Evolutionary conservation across 2,888 invertebrate species (phyloP).

Genomic region (Tuberolachnus salignus): DNA sequence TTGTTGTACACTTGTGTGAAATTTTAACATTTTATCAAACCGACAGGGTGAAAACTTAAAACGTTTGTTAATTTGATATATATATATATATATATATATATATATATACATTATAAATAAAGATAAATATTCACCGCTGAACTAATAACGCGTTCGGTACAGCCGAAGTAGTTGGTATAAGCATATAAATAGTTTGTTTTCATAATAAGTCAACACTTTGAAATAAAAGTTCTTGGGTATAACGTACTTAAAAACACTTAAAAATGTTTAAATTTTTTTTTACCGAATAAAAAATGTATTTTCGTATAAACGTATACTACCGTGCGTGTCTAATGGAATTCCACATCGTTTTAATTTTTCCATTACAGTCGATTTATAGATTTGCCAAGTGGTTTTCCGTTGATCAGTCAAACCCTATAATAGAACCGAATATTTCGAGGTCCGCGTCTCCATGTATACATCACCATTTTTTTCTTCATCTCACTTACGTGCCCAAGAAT

Average conservation of each 20-base stretch:
- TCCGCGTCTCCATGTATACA: too few species aligned
- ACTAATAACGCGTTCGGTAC: background rate
- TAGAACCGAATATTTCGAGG: too few species aligned
- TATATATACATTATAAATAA: too few species aligned
- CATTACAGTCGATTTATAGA: too few species aligned
- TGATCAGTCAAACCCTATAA: too few species aligned
- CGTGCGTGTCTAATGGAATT: too few species aligned
- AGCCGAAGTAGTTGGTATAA: background rate
- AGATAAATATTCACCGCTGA: background rate
- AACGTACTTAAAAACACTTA: background rate
- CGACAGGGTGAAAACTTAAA: constrained; percentile 2
- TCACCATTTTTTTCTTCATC: too few species aligned
- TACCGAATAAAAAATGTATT: too few species aligned
- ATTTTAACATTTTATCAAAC: background rate
- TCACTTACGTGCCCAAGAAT: too few species aligned
- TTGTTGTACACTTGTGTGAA: background rate
- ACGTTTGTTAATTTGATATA: constrained; percentile 24
- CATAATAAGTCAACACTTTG: constrained; percentile 24
- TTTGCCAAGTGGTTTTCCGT: too few species aligned
- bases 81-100: constrained; percentile 11
- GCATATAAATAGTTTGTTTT: constrained; percentile 41
- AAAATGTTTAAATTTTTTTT: background rate
- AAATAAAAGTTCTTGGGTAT: background rate
- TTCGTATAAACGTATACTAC: too few species aligned
- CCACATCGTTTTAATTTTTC: too few species aligned